Evolutionary conservation across 1,140 invertebrate genomes (phyloP), one percentile per base, ranked within the genome.

Genomic region (Heliconius melpomene): DNA sequence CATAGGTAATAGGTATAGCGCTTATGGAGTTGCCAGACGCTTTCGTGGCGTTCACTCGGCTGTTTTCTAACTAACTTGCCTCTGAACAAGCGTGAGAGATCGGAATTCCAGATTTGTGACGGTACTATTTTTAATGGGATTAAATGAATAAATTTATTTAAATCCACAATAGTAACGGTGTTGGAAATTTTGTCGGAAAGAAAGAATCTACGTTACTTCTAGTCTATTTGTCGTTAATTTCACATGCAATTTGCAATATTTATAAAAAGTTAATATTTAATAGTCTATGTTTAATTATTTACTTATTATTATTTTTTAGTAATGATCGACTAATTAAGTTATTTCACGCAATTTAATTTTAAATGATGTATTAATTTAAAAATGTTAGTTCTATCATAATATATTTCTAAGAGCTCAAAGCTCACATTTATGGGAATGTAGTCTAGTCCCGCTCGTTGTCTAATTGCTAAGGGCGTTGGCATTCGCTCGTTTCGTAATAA

Each of bases 1-100:
- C 54, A 57, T 36, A 36, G 32, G 5, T 57, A 57, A 57, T 32
- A 32, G 32, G 5, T 57, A 57, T 57, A 71, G 71, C 74, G 78
- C 74, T 79, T 73, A 78, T 74, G 79, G 79, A 76, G 81, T 74
- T 77, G 79, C 70, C 79, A 83, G 79, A 79, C 85, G 86, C 85
- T 86, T 84, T 87, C 85, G 84, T 87, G 86, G 87, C 83, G 84
- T 84, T 87, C 81, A 82, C 83, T 84, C 79, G 75, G 74, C 83
- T 85, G 88, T 83, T 90, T 88, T 90, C 88, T 88, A 84, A 85
- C 83, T 74, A 73, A 75, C 83, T 79, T 82, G 79, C 57, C 77
- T 80, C 84, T 84, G 76, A 88, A 87, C 87, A 89, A 90, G 87
- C 88, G 89, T 84, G 89, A 90, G 85, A 90, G 84, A 89, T 90